phyloP scores from a whole-genome alignment of 2,113 vertebrate species.

The Dunckerocampus dactyliophorus region DNA sequence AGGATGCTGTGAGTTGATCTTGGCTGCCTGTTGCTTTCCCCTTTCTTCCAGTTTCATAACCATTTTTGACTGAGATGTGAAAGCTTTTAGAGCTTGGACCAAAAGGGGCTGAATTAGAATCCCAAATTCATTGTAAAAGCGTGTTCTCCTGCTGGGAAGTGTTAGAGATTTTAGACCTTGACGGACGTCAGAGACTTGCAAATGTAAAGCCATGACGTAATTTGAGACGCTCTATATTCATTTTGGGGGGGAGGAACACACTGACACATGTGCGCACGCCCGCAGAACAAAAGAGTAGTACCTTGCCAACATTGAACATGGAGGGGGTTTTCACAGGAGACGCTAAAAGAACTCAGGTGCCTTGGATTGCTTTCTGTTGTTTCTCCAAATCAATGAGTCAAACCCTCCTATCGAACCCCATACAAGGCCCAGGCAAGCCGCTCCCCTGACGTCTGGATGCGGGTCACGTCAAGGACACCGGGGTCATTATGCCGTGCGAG shows the following conservation, averaged over 20 bases:
- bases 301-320: conserved; percentile 23
- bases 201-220: conserved; percentile 17
- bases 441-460: conserved; percentile 46
- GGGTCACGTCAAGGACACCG: conserved; percentile 58
- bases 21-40: conserved; percentile 61
- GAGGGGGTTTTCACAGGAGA: conserved; percentile 19
- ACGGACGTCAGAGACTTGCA: conserved; percentile 21
- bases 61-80: conserved; percentile 80
- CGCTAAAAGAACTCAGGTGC: conserved; percentile 49
- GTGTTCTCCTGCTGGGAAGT: conserved; percentile 48
- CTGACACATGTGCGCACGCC: neutral
- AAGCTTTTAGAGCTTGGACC: conserved; percentile 76
- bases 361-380: conserved; percentile 27
- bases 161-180: conserved; percentile 23
- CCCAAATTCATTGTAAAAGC: conserved; percentile 83
- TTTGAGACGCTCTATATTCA: conserved; percentile 7
- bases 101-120: conserved; percentile 75
- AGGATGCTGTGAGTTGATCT: conserved; percentile 91
- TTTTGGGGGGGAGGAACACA: neutral
- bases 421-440: conserved; percentile 13
- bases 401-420: conserved; percentile 24
- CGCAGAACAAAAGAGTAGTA: conserved; percentile 29
- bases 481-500: conserved; percentile 41
- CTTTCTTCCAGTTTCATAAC: conserved; percentile 69
- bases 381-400: conserved; percentile 46